Evolutionary conservation across 2,888 invertebrate species (phyloP).

Genomic region (Ormyrus nitidulus): DNA sequence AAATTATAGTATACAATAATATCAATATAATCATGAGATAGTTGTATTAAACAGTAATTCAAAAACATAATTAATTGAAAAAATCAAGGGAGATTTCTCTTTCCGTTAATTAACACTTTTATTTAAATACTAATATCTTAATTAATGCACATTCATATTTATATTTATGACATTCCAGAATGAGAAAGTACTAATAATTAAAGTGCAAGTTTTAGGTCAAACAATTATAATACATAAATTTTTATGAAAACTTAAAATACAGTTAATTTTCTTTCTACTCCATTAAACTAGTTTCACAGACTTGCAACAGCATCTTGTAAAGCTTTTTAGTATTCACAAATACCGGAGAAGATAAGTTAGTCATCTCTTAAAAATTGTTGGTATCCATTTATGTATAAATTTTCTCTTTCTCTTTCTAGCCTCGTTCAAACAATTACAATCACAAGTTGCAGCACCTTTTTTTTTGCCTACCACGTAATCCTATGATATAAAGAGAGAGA

Average conservation of each 20-base stretch:
- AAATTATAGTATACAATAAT: too few species aligned
- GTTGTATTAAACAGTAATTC: too few species aligned
- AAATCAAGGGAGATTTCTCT: too few species aligned
- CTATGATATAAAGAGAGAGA: conserved; percentile 20
- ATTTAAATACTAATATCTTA: conserved; percentile 3
- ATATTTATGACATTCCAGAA: neutral
- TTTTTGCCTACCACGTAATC: conserved; percentile 13
- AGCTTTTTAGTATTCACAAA: conserved; percentile 17
- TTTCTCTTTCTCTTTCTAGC: neutral
- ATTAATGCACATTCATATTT: neutral
- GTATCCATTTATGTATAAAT: conserved; percentile 11
- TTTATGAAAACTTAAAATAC: too few species aligned
- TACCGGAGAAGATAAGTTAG: conserved; percentile 21
- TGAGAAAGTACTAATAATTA: neutral
- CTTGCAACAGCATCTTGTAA: neutral
- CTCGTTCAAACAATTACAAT: conserved; percentile 5
- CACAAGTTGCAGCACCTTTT: neutral
- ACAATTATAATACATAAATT: too few species aligned
- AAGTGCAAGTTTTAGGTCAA: neutral
- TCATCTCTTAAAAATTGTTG: neutral
- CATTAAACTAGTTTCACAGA: too few species aligned
- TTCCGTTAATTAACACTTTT: too few species aligned
- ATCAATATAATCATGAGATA: too few species aligned
- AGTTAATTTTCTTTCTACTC: too few species aligned
- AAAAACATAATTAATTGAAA: too few species aligned